Percentiles rank a stretch among this genome's conserved stretches.
These are phyloP conservation scores for Champsocephalus esox DNA, from an alignment of 2,797 vertebrate genomes.

Conservation along the genomic window DNA sequence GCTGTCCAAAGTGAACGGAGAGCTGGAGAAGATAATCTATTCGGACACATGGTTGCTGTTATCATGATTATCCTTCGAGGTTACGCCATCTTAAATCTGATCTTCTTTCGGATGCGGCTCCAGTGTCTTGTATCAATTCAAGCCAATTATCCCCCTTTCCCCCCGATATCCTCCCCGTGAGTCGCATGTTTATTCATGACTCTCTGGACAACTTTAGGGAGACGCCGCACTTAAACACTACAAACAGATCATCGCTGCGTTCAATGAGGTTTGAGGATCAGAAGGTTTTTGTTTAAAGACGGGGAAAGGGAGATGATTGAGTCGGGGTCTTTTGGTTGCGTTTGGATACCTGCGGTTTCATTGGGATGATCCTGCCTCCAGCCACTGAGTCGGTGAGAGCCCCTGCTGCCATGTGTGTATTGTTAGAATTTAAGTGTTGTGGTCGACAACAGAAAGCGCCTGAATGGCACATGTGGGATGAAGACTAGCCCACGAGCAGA, in stretches of 20 bases:
- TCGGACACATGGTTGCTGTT: constrained; percentile 74
- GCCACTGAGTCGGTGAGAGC: constrained; percentile 24
- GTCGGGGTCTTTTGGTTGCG: constrained; percentile 35
- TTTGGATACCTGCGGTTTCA: constrained; percentile 68
- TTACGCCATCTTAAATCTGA: constrained; percentile 30
- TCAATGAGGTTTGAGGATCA: constrained; percentile 54
- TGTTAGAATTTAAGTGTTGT: constrained; percentile 48
- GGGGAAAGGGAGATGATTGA: constrained; percentile 51
- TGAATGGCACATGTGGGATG: constrained; percentile 62
- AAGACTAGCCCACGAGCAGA: background rate
- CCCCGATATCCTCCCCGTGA: constrained; percentile 59
- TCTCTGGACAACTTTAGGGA: constrained; percentile 38
- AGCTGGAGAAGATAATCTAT: constrained; percentile 53
- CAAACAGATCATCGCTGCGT: constrained; percentile 51
- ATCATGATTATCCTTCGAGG: constrained; percentile 53
- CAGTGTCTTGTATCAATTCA: constrained; percentile 67
- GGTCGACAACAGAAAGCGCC: constrained; percentile 35
- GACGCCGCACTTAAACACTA: constrained; percentile 42
- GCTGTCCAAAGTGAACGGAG: constrained; percentile 33
- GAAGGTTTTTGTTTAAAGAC: constrained; percentile 52
- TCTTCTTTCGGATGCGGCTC: constrained; percentile 42
- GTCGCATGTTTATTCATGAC: constrained; percentile 66
- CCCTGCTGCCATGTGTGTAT: constrained; percentile 52
- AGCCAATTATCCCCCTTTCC: constrained; percentile 70
- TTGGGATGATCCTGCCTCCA: constrained; percentile 53